Evolutionary conservation across 2,113 vertebrate species (phyloP), one percentile per base, ranked within the genome.

Genomic region (Clinocottus analis): DNA sequence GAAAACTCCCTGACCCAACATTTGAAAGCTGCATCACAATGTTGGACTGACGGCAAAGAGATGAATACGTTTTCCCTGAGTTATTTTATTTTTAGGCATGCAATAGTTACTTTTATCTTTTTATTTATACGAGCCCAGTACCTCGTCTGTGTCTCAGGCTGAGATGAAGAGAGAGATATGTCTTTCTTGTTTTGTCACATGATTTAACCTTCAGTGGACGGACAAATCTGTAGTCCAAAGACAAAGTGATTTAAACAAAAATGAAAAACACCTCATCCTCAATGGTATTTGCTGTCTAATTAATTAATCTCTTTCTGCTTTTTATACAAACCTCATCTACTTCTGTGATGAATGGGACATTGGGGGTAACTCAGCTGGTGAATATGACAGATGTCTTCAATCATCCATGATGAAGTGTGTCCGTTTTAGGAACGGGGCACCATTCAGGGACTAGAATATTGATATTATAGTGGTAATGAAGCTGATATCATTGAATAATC

Each of bases 351-450:
- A 58, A 73, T 63, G 43, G 43, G 67, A 61, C 19, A 1, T 25
- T 6, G 23, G 37, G 56, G 45, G 66, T 72, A 17, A 65, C 69
- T 60, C 55, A 45, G 29, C 12, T 1, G n/a, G 37, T 25, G 68
- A 85, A 31, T 2, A 53, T 80, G 78, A 87, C 59, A 51, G 59
- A 84, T 82, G 62, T 67, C 65, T 73, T 84, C 72, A 66, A 37
- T 88, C 74, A 65, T 74, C 39, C 27, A 58, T 63, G 35, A 69
- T 85, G 39, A 72, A 65, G 21, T 29, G 62, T 23, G 58, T 19
- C 75, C 33, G 39, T 77, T 86, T 64, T 67, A n/a, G 51, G 23
- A 60, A 80, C 21, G 16, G n/a, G 27, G 7, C 33, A 27, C 25
- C 25, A 45, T 14, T 66, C 3, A 4, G 29, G 37, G 53, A 41